Evolutionary conservation across 1,140 invertebrate species (phyloP), one percentile per base, ranked within the genome.

Genomic region (Drosophila yakuba): DNA sequence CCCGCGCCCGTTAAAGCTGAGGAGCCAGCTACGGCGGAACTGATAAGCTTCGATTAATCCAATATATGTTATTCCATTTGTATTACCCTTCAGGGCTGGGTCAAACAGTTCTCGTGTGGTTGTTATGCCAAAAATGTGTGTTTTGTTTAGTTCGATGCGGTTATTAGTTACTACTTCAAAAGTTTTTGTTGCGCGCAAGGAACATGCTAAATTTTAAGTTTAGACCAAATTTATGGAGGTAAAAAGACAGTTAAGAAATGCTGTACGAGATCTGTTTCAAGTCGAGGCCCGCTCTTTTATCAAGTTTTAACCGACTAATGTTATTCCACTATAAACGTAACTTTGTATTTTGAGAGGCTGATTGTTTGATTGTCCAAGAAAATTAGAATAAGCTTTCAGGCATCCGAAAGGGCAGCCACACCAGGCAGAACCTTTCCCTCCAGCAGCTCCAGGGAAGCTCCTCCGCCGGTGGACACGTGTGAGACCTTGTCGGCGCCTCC

Each of bases 381-480:
- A 32, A 15, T 8, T 5, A n/a, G 14, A 4, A n/a, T 8, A 48
- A 28, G 23, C 12, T 28, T 32, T 55, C 3, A 94, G 62, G 94
- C 95, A 93, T 98, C 94, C 39, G 96, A 96, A 3, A 99, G 93
- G 51, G 97, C 97, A 28, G 96, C 97, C 20, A 99, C 97, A 61
- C 98, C 98, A 0, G 98, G 98, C 23, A 99, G 78, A 20, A 74
- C 88, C 82, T 93, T 95, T 94, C 98, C 99, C 94, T 99, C 98
- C 39, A 99, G 93, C 23, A 99, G 93, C 93, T 99, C 98, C 17
- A 99, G 93, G 79, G 98, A 99, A 12, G 99, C 99, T 50, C 99
- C 99, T 76, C 99, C 99, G 44, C 99, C 99, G 20, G 99, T 99
- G 71, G 98, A 99, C 2, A 99, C 98, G 92, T 99, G 98, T 28